These are phyloP conservation scores for Aspidiotus rigidus DNA, from an alignment of 2,888 invertebrate genomes.

Conservation along the genomic window DNA sequence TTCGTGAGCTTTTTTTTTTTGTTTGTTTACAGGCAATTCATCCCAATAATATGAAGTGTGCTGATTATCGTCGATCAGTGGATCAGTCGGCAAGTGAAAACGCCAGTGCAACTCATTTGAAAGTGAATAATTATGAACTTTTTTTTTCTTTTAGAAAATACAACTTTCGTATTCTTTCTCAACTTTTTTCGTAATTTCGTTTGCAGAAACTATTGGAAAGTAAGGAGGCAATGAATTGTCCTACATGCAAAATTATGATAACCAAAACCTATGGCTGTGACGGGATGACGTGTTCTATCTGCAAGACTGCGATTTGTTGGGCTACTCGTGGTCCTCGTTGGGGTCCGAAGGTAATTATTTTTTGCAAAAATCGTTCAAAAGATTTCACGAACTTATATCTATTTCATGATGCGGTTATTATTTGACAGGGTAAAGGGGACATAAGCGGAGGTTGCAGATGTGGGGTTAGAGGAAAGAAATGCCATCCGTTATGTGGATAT, in stretches of 20 bases:
- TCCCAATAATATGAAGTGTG: too few species aligned
- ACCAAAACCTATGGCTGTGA: constrained; percentile 92
- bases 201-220: constrained; percentile 60
- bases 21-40: too few species aligned
- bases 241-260: constrained; percentile 71
- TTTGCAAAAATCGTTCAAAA: neutral
- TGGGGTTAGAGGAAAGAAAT: constrained; percentile 60
- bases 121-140: too few species aligned
- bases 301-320: constrained; percentile 91
- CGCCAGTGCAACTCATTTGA: too few species aligned
- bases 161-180: too few species aligned
- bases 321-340: constrained; percentile 65
- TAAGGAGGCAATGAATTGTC: constrained; percentile 80
- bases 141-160: too few species aligned
- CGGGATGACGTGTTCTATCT: constrained; percentile 83
- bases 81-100: too few species aligned
- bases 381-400: neutral
- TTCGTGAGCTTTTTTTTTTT: too few species aligned
- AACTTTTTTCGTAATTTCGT: neutral
- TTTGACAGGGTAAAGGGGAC: constrained; percentile 64
- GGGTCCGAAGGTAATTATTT: constrained; percentile 51
- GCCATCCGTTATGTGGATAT: constrained; percentile 77
- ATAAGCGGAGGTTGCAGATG: constrained; percentile 73
- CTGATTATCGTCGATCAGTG: too few species aligned
- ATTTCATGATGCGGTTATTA: constrained; percentile 6